These are phyloP conservation scores for Lycaon pictus DNA, from an alignment of 2,113 vertebrate genomes.

Conservation along the genomic window DNA sequence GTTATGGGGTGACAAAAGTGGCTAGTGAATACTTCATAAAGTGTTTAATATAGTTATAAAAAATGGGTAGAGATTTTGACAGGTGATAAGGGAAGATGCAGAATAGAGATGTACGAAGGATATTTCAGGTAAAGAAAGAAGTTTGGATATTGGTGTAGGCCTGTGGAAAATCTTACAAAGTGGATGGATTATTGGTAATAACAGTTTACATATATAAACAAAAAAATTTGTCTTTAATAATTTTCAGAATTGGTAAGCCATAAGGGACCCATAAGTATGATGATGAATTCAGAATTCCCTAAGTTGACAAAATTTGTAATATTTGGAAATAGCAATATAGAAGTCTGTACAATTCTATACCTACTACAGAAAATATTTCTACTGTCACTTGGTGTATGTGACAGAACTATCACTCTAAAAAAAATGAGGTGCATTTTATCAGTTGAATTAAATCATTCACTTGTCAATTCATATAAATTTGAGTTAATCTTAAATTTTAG, in stretches of 20 bases:
- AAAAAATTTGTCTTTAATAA: not conserved
- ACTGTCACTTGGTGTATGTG: not conserved
- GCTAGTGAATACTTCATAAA: not conserved
- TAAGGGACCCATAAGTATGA: not conserved
- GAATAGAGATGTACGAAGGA: not conserved
- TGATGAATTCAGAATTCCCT: not conserved
- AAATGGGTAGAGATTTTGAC: not conserved
- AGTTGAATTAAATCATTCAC: not conserved
- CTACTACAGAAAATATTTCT: constrained; percentile 18
- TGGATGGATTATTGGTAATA: not conserved
- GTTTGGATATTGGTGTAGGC: not conserved
- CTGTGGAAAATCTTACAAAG: not conserved
- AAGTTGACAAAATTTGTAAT: constrained; percentile 17
- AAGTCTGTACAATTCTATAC: constrained; percentile 31
- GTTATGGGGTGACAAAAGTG: not conserved
- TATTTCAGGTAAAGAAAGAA: not conserved
- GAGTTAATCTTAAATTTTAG: constrained; percentile 49
- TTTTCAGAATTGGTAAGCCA: constrained; percentile 32
- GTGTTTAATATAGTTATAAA: not conserved
- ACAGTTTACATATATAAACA: not conserved
- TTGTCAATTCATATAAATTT: constrained; percentile 8
- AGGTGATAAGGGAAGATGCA: not conserved
- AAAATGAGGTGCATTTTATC: constrained; percentile 51
- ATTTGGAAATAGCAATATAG: constrained; percentile 30
- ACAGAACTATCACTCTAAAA: constrained; percentile 54